Evolutionary conservation across 2,113 vertebrate species (phyloP), one percentile per base, ranked within the genome.

Genomic region (Leptodactylus fuscus): DNA sequence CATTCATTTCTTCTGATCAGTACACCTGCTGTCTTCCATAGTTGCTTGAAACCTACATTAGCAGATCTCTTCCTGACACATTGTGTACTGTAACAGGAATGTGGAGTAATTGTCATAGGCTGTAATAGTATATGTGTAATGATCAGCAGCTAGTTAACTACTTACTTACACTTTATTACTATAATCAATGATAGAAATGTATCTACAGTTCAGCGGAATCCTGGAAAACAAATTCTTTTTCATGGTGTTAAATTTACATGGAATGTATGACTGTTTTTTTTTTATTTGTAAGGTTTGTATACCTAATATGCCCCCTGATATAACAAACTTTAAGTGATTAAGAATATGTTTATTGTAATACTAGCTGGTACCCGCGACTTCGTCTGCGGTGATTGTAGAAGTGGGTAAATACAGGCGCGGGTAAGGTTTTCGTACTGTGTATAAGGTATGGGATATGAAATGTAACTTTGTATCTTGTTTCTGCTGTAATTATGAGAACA

Each of bases 121-220:
- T 24, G 70, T 46, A 73, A n/a, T 73, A 46, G 70, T 22, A 73
- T 69, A 69, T 1, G n/a, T 73, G 18, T 73, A 73, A 73, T 73
- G 38, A 73, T 73, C 70, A 41, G 36, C 70, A 73, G 38, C 70
- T 73, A 44, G 38, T 46, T 73, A 44, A 73, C 46, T 73, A 73
- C 70, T 69, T 62, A 62, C 24, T 41, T n/a, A 71, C 18, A n/a
- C 36, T 46, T 73, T 73, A 27, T 73, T n/a, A 44, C 22, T 73
- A 44, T 24, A 46, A 44, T 24, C 36, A 73, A 73, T 44, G n/a
- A 44, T 12, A 73, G 38, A 46, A 44, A 69, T 73, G 38, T 73
- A 73, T 73, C 18, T n/a, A 41, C 34, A 11, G 32, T n/a, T n/a
- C 34, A 41, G 20, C 4, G 27, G 38, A 71, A 41, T 71, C 16